Evolutionary conservation across 2,797 vertebrate genomes (phyloP).

Genomic region (Sternotherus odoratus): DNA sequence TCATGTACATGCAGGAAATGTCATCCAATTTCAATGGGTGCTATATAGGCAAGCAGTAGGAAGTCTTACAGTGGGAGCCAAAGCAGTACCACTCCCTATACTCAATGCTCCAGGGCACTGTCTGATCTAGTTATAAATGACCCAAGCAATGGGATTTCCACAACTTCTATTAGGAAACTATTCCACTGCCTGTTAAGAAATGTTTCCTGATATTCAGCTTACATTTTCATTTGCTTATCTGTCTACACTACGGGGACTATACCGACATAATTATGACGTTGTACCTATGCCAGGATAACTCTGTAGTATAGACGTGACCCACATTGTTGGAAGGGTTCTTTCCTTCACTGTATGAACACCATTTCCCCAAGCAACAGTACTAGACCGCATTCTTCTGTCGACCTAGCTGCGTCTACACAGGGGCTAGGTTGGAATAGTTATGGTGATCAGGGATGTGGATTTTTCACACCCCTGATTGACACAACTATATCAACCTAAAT

Average conservation of each 20-base stretch:
- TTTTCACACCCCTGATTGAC: not conserved
- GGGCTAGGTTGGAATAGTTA: not conserved
- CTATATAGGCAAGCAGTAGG: not conserved
- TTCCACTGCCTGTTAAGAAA: too few relatives aligned
- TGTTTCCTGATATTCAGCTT: too few relatives aligned
- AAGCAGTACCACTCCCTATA: not conserved
- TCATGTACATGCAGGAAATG: not conserved
- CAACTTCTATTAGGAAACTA: not conserved
- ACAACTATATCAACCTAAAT: not conserved
- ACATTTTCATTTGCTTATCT: too few relatives aligned
- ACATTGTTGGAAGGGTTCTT: not conserved
- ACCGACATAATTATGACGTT: not conserved
- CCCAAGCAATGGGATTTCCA: not conserved
- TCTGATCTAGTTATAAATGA: not conserved
- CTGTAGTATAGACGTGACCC: not conserved
- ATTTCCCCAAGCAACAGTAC: not conserved
- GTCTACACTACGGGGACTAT: too few relatives aligned
- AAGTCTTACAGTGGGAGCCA: not conserved
- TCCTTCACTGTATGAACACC: too few relatives aligned
- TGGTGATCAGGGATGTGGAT: too few relatives aligned
- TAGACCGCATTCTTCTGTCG: not conserved
- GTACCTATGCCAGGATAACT: not conserved
- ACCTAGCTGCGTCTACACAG: too few relatives aligned
- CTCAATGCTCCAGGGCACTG: not conserved
- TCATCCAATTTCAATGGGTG: not conserved